Percentiles rank a stretch among this genome's conserved stretches.
Evolutionary conservation across 1,140 invertebrate species (phyloP).

Genomic region (Aphelenchoides avenae): DNA sequence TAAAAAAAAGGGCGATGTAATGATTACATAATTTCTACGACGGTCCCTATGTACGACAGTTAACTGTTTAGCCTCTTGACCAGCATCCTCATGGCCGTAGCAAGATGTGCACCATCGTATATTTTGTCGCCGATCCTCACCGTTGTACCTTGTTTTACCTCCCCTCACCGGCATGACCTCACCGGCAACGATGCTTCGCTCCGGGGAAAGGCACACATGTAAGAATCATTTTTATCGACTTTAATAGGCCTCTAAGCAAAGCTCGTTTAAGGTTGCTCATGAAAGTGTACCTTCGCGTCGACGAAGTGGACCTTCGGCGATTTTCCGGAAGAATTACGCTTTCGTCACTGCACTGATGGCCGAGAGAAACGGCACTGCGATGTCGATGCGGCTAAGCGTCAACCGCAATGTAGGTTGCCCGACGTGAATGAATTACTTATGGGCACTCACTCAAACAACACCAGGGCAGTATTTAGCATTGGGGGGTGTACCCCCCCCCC

Average conservation of each 20-base stretch:
- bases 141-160: constrained; percentile 2
- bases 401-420: background rate
- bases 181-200: constrained; percentile 6
- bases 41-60: no score
- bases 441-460: no score
- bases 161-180: no score
- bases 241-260: background rate
- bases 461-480: no score
- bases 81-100: constrained; percentile 27
- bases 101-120: background rate
- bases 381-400: background rate
- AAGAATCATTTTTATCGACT: background rate
- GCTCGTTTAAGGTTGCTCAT: constrained; percentile 21
- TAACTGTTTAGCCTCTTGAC: constrained; percentile 21
- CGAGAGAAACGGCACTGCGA: background rate
- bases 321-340: constrained; percentile 21
- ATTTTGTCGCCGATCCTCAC: constrained; percentile 4
- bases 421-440: no score
- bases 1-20: no score
- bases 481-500: no score
- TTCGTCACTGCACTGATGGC: constrained; percentile 15
- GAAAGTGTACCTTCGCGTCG: constrained; percentile 27
- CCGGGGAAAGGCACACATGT: constrained; percentile 36
- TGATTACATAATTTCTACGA: no score
- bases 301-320: constrained; percentile 6